These are phyloP conservation scores for Sialis lutaria DNA, from an alignment of 2,888 invertebrate species.

Conservation along the genomic window DNA sequence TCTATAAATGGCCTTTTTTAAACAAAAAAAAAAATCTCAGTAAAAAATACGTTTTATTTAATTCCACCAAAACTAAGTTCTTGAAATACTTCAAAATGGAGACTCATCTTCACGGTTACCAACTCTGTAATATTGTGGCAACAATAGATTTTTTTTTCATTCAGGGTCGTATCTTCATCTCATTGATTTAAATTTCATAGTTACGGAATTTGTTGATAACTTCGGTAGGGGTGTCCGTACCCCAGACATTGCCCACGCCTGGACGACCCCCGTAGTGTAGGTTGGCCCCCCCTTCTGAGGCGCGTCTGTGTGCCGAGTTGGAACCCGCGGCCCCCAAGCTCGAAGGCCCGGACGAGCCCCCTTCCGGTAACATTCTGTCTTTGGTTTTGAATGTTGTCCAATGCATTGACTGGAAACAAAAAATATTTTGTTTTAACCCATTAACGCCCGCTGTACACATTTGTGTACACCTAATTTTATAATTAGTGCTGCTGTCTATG, in stretches of 20 bases:
- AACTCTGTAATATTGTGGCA: no score
- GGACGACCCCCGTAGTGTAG: constrained; percentile 42
- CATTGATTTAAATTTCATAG: constrained; percentile 63
- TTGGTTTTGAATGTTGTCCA: constrained; percentile 83
- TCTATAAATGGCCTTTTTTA: no score
- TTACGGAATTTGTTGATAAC: constrained; percentile 78
- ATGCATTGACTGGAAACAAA: constrained; percentile 61
- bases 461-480: no score
- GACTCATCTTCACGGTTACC: no score
- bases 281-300: constrained; percentile 78
- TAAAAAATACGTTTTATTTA: no score
- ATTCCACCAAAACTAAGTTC: no score
- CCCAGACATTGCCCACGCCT: constrained; percentile 42
- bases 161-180: no score
- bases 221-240: constrained; percentile 58
- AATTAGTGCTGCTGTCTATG: no score
- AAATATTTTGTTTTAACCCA: neutral
- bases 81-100: no score
- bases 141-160: no score
- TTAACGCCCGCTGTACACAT: no score
- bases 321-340: constrained; percentile 33
- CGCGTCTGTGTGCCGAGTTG: constrained; percentile 46
- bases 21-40: no score
- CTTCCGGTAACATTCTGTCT: constrained; percentile 64
- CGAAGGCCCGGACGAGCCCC: constrained; percentile 32